phyloP scores from a whole-genome alignment of 2,113 vertebrate species.

The Silurus asotus region DNA sequence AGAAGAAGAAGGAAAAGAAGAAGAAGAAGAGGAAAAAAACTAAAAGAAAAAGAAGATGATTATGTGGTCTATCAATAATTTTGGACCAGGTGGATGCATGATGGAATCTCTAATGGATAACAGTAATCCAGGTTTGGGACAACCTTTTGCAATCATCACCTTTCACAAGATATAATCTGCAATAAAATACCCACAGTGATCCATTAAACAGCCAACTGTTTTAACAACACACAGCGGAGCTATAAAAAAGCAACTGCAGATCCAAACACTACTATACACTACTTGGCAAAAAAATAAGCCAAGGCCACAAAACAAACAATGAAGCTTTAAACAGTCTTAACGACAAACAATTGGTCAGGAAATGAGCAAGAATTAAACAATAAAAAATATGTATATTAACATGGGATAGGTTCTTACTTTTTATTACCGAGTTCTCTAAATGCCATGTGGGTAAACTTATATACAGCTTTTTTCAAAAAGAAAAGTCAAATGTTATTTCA shows the following conservation, averaged over 20 bases:
- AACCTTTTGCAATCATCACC: background rate
- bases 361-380: no score
- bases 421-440: no score
- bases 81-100: background rate
- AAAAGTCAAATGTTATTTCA: no score
- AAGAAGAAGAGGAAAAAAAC: background rate
- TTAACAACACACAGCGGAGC: background rate
- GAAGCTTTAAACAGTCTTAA: no score
- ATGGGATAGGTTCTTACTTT: no score
- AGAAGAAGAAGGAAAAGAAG: background rate
- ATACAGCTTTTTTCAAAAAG: no score
- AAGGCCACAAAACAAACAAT: no score
- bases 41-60: background rate
- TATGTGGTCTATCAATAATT: background rate
- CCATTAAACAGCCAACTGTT: background rate
- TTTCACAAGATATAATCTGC: background rate
- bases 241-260: constrained; percentile 23
- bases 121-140: background rate
- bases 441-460: no score
- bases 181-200: constrained; percentile 11
- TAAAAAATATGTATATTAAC: no score
- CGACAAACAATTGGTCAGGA: no score
- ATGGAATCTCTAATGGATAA: background rate
- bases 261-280: background rate
- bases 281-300: no score